These are phyloP conservation scores for Hofmannophila pseudospretella DNA, from an alignment of 2,888 invertebrate species.

Conservation along the genomic window DNA sequence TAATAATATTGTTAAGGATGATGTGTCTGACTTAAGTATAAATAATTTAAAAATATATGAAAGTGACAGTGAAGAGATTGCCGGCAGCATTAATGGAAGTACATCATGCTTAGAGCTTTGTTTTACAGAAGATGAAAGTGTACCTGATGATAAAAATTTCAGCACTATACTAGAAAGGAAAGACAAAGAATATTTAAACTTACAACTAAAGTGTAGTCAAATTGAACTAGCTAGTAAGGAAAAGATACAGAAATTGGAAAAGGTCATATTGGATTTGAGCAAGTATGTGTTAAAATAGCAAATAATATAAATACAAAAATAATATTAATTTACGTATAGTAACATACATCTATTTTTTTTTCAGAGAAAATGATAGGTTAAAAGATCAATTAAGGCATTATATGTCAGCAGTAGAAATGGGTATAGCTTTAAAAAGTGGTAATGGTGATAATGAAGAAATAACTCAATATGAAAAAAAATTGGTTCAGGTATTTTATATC, in stretches of 20 bases:
- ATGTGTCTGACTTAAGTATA: slow-evolving; percentile 60
- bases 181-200: slow-evolving; percentile 67
- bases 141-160: slow-evolving; percentile 49
- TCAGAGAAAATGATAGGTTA: slow-evolving; percentile 88
- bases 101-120: slow-evolving; percentile 69
- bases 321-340: background rate
- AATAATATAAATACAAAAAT: background rate
- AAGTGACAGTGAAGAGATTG: slow-evolving; percentile 69
- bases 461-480: slow-evolving; percentile 88
- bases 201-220: slow-evolving; percentile 74
- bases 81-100: slow-evolving; percentile 67
- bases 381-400: slow-evolving; percentile 92
- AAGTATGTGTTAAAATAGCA: slow-evolving; percentile 72
- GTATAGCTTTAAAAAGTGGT: slow-evolving; percentile 85
- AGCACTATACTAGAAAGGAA: slow-evolving; percentile 55
- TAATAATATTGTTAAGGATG: slow-evolving; percentile 53
- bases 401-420: slow-evolving; percentile 92
- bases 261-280: slow-evolving; percentile 79
- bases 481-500: slow-evolving; percentile 82
- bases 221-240: slow-evolving; percentile 63
- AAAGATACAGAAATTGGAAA: slow-evolving; percentile 67
- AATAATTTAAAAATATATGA: slow-evolving; percentile 67
- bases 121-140: slow-evolving; percentile 67
- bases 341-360: too few relatives aligned
- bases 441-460: slow-evolving; percentile 81